These are phyloP conservation scores for Barypeithes pellucidus DNA, from an alignment of 2,888 invertebrate genomes.

Conservation along the genomic window DNA sequence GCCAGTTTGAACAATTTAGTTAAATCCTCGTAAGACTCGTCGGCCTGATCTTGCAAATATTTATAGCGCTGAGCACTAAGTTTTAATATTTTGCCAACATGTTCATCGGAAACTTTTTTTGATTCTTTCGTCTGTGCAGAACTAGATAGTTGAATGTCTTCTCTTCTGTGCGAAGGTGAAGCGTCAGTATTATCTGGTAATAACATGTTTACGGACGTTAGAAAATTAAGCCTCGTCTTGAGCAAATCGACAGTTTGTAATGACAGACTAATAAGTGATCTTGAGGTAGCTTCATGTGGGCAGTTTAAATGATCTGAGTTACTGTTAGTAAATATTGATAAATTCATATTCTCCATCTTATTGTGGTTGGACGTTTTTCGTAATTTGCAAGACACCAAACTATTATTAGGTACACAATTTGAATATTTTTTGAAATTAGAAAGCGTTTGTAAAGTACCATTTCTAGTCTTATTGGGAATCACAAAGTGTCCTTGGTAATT, in stretches of 20 bases:
- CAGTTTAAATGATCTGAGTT: constrained; percentile 31
- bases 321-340: not conserved
- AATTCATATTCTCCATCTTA: not conserved
- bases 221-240: constrained; percentile 58
- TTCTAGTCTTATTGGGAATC: too few species aligned
- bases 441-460: not conserved
- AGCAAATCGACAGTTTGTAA: constrained; percentile 60
- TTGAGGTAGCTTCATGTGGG: constrained; percentile 51
- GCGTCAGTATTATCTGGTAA: constrained; percentile 14
- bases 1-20: constrained; percentile 61
- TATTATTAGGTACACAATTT: not conserved
- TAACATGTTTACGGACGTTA: constrained; percentile 56
- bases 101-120: constrained; percentile 11
- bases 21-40: constrained; percentile 63
- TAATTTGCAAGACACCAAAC: not conserved
- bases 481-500: not conserved
- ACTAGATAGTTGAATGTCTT: constrained; percentile 13
- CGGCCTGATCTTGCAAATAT: constrained; percentile 61
- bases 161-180: not conserved
- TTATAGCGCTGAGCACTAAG: constrained; percentile 62
- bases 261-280: constrained; percentile 60
- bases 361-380: not conserved
- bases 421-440: not conserved
- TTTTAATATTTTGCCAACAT: constrained; percentile 60
- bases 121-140: constrained; percentile 23